Conservation (phyloP, 2,888 invertebrate genomes). For the Parnassius glacialis region DNA sequence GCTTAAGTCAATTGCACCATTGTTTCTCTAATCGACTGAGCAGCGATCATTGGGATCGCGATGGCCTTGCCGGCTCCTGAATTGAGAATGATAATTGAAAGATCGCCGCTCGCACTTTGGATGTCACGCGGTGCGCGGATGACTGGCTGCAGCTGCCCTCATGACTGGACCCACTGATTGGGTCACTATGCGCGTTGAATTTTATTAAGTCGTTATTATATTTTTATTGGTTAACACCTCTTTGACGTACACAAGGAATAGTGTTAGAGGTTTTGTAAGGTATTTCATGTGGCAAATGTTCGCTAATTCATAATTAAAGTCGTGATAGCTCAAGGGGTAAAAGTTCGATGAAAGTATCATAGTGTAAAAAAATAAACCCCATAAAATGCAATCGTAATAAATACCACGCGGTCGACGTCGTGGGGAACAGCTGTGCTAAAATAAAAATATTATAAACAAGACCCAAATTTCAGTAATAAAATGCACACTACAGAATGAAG, state of each 20-base stretch:
- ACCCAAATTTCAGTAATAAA: too few species aligned
- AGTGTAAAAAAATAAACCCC: too few species aligned
- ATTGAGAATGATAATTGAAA: constrained; percentile 72
- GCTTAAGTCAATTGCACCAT: constrained; percentile 22
- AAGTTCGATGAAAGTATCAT: too few species aligned
- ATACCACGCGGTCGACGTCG: too few species aligned
- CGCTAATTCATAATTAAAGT: too few species aligned
- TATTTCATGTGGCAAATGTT: too few species aligned
- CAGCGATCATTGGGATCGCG: constrained; percentile 42
- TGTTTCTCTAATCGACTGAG: constrained; percentile 47
- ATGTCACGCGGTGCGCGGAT: constrained; percentile 59
- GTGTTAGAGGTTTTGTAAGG: not conserved
- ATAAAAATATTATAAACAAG: too few species aligned
- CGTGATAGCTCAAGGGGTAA: too few species aligned
- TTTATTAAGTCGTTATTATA: constrained; percentile 3
- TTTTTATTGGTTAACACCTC: constrained; percentile 9
- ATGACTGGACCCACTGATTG: constrained; percentile 40
- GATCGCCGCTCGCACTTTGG: constrained; percentile 58
- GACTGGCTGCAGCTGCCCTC: constrained; percentile 43
- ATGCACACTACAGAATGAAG: too few species aligned
- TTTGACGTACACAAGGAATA: too few species aligned
- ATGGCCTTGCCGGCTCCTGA: constrained; percentile 61
- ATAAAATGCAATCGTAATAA: too few species aligned
- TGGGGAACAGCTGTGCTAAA: too few species aligned
- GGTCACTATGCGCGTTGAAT: constrained; percentile 15